Conservation (phyloP, 2,113 vertebrate genomes). For the Panthera uncia region DNA sequence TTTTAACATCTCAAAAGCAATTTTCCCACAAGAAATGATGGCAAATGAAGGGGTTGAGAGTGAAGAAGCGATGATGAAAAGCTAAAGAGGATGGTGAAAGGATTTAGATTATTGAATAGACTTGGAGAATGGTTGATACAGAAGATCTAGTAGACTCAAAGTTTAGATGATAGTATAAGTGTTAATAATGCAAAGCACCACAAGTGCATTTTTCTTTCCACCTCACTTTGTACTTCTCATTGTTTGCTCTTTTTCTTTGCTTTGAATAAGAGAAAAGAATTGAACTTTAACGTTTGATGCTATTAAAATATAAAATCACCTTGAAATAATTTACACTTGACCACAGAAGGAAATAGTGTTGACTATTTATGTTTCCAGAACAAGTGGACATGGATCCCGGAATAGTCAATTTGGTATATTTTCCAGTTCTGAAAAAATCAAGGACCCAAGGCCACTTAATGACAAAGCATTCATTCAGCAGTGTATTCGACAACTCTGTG, state of each 20-base stretch:
- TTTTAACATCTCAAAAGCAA: not conserved
- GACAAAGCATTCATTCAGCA: conserved; percentile 96
- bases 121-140: not conserved
- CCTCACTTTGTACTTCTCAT: not conserved
- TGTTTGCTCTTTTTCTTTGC: not conserved
- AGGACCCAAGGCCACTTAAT: conserved; percentile 94
- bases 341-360: conserved; percentile 4
- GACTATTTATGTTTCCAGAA: conserved; percentile 77
- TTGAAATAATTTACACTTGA: conserved; percentile 49
- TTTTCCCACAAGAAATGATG: not conserved
- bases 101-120: not conserved
- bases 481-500: conserved; percentile 94
- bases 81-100: not conserved
- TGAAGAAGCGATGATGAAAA: not conserved
- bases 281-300: not conserved
- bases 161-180: not conserved
- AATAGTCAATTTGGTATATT: conserved; percentile 91
- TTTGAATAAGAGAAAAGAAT: conserved; percentile 23
- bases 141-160: not conserved
- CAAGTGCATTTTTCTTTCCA: not conserved
- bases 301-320: conserved; percentile 9
- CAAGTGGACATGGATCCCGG: conserved; percentile 87
- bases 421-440: conserved; percentile 94
- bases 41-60: not conserved
- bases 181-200: not conserved